Conservation (phyloP, 2,113 vertebrate species). For the Phodopus roborovskii region DNA sequence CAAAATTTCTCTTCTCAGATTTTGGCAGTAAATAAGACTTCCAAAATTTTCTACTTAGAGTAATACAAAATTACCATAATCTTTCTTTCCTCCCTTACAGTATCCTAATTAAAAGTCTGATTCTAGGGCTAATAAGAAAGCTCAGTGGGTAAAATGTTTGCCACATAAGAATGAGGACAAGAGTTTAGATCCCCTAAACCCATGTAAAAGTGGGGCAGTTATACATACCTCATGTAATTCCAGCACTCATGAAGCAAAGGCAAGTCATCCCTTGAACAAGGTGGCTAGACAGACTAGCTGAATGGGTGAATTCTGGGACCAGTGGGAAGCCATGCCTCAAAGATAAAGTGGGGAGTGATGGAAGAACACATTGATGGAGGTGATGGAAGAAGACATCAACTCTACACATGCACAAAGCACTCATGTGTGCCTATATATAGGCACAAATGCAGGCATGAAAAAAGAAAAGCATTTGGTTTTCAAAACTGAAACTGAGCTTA, state of each 20-base stretch:
- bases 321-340: background rate
- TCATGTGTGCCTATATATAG: background rate
- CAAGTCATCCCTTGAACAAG: background rate
- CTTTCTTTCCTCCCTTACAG: background rate
- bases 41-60: background rate
- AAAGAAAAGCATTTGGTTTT: background rate
- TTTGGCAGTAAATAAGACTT: background rate
- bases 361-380: background rate
- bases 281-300: too few species aligned
- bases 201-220: background rate
- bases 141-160: background rate
- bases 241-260: background rate
- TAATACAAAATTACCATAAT: background rate
- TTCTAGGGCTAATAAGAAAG: background rate
- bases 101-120: conserved; percentile 34
- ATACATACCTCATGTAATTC: background rate
- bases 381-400: background rate
- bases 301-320: background rate
- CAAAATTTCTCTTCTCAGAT: background rate
- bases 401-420: background rate
- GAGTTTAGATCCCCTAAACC: background rate
- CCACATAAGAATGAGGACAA: background rate
- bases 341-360: background rate
- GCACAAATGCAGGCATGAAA: background rate
- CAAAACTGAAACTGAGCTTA: background rate